phyloP scores from a whole-genome alignment of 2,797 vertebrate genomes.

The Thripadectes ignobilis region DNA sequence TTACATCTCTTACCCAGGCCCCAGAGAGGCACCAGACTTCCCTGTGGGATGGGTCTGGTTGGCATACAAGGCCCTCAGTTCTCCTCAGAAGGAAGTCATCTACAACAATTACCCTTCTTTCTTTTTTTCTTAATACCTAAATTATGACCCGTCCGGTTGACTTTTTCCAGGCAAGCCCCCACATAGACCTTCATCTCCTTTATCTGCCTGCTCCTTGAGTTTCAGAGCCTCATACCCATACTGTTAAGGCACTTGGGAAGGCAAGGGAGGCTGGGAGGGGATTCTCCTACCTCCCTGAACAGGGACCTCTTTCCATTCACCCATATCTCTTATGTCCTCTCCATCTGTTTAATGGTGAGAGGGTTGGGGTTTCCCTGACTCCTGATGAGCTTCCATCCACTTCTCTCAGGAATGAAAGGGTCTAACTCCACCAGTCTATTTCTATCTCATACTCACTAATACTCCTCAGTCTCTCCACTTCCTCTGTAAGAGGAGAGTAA shows the following conservation, averaged over 20 bases:
- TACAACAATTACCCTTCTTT: not conserved
- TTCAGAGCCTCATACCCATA: not conserved
- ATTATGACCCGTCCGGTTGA: not conserved
- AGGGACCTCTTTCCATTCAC: not conserved
- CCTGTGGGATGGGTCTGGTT: not conserved
- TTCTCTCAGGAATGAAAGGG: not conserved
- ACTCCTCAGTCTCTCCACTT: not conserved
- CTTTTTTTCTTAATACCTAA: not conserved
- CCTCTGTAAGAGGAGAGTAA: not conserved
- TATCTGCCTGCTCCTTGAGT: not conserved
- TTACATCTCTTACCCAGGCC: not conserved
- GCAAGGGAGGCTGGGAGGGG: accelerated
- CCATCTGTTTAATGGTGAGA: not conserved
- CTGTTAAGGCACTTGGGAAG: not conserved
- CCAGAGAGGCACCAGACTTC: not conserved
- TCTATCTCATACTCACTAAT: not conserved
- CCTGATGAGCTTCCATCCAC: not conserved
- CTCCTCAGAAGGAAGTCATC: not conserved
- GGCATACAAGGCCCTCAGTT: not conserved
- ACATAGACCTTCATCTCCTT: not conserved
- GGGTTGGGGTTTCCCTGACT: not conserved
- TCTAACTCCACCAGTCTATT: not conserved
- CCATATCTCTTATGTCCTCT: not conserved
- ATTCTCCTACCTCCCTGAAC: not conserved
- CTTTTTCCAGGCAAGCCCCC: not conserved